phyloP scores from a whole-genome alignment of 2,888 invertebrate species.

The Arrhopalites spinosus region DNA sequence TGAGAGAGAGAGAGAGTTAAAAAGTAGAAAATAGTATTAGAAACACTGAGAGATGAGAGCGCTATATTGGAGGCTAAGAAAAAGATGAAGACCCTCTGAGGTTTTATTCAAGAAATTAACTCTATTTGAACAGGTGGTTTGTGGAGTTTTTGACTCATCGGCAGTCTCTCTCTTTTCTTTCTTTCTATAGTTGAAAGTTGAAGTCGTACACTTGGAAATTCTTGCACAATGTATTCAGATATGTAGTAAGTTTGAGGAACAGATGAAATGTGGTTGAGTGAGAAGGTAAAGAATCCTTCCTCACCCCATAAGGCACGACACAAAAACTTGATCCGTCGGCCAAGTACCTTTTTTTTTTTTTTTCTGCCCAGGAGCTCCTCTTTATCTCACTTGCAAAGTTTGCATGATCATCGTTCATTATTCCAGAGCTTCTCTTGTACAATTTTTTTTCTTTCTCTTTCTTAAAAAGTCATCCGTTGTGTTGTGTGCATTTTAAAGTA shows the following conservation, averaged over 20 bases:
- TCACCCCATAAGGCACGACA: slow-evolving; percentile 48
- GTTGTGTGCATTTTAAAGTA: not conserved
- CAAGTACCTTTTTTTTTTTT: slow-evolving; percentile 7
- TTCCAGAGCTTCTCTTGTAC: slow-evolving; percentile 3
- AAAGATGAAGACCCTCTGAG: slow-evolving; percentile 14
- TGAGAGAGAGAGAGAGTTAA: not conserved
- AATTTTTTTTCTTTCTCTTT: not conserved
- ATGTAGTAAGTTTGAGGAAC: not conserved
- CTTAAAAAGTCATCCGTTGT: slow-evolving; percentile 8
- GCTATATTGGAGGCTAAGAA: not conserved
- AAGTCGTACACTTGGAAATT: not conserved
- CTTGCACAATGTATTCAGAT: slow-evolving; percentile 9
- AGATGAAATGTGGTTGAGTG: slow-evolving; percentile 1
- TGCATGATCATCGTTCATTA: slow-evolving; percentile 38
- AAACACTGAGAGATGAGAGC: not conserved
- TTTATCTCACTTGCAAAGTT: slow-evolving; percentile 31
- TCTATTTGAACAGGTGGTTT: slow-evolving; percentile 55
- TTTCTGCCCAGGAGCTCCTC: slow-evolving; percentile 29
- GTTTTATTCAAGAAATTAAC: slow-evolving; percentile 52
- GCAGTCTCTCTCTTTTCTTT: not conserved
- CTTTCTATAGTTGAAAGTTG: not conserved
- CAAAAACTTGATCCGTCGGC: slow-evolving; percentile 13
- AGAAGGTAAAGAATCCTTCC: slow-evolving; percentile 16
- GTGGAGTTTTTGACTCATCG: not conserved
- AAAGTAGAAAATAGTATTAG: not conserved